phyloP scores from a whole-genome alignment of 2,113 vertebrate genomes.

The Sorex fumeus region DNA sequence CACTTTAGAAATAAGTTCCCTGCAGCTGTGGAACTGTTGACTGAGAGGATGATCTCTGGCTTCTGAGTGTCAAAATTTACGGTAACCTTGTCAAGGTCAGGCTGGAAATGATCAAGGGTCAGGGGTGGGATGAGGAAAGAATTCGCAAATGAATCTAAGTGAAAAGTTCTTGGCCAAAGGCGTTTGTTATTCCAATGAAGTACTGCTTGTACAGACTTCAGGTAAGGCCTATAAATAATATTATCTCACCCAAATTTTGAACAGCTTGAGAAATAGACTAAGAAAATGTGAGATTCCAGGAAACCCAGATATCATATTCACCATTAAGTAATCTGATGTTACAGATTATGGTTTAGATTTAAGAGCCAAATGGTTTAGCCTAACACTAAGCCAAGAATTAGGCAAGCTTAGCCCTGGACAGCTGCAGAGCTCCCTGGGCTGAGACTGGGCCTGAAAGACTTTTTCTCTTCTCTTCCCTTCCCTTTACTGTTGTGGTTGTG shows the following conservation, averaged over 20 bases:
- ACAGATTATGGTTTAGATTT: background rate
- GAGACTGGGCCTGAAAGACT: background rate
- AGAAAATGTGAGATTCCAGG: too few relatives aligned
- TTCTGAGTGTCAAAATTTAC: background rate
- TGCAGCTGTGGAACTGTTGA: background rate
- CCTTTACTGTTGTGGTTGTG: too few relatives aligned
- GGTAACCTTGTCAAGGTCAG: background rate
- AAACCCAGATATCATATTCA: too few relatives aligned
- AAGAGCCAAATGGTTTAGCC: background rate
- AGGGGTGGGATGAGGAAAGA: background rate
- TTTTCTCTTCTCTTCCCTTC: too few relatives aligned
- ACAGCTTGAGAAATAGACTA: background rate
- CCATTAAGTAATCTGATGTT: too few relatives aligned
- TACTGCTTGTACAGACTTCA: background rate
- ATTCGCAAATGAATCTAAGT: background rate
- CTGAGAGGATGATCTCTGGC: background rate
- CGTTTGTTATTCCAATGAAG: background rate
- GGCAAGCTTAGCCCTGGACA: background rate
- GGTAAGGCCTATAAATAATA: background rate
- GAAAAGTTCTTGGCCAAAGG: constrained; percentile 4
- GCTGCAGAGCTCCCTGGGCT: background rate
- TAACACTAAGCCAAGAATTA: background rate
- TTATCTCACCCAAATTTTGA: background rate
- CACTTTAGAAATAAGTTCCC: background rate
- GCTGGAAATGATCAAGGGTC: background rate